These are phyloP conservation scores for Xenopus tropicalis DNA, from an alignment of 2,113 vertebrate species.

Conservation along the genomic window DNA sequence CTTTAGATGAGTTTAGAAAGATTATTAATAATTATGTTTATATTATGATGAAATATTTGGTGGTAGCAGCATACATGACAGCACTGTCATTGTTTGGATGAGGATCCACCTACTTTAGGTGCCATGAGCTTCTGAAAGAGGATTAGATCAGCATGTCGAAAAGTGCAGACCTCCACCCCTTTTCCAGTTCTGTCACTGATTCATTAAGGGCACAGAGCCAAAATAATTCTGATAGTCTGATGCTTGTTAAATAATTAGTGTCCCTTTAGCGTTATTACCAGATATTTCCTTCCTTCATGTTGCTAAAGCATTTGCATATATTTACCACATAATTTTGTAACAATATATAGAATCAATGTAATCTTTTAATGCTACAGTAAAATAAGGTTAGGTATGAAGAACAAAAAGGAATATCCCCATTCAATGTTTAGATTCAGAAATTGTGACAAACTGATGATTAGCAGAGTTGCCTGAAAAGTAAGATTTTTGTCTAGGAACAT, in stretches of 20 bases:
- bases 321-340: too few relatives aligned
- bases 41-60: conserved; percentile 7
- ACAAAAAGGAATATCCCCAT: too few relatives aligned
- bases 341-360: too few relatives aligned
- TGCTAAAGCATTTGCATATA: background rate
- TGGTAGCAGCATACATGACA: conserved; percentile 7
- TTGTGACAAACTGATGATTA: too few relatives aligned
- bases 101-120: conserved; percentile 1
- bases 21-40: conserved; percentile 15
- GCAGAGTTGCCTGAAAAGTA: too few relatives aligned
- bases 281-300: background rate
- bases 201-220: background rate
- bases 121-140: background rate
- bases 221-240: background rate
- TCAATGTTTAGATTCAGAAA: too few relatives aligned
- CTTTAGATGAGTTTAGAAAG: conserved; percentile 7
- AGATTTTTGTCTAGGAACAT: too few relatives aligned
- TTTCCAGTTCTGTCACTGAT: conserved; percentile 21
- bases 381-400: too few relatives aligned
- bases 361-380: too few relatives aligned
- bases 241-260: background rate
- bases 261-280: background rate
- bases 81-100: background rate
- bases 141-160: background rate
- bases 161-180: background rate